phyloP scores from a whole-genome alignment of 2,888 invertebrate species.

The Conomelus anceps region DNA sequence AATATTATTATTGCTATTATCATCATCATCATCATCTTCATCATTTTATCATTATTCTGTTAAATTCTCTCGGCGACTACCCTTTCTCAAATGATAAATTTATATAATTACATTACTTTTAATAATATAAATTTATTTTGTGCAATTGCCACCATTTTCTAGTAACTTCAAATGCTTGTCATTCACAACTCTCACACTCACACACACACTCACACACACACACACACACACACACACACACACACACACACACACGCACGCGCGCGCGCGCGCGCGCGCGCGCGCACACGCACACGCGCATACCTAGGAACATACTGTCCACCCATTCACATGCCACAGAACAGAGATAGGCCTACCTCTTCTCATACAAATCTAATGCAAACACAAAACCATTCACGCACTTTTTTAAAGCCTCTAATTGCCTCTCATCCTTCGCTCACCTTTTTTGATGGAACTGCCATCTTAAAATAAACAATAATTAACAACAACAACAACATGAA shows the following conservation, averaged over 20 bases:
- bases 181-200: no score
- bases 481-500: not conserved
- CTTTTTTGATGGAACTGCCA: not conserved
- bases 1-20: constrained; percentile 30
- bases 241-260: no score
- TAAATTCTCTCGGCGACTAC: not conserved
- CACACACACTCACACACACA: not conserved
- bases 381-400: not conserved
- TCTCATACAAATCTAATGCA: not conserved
- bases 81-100: not conserved
- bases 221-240: not conserved
- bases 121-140: not conserved
- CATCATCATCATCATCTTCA: not conserved
- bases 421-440: not conserved
- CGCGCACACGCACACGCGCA: not conserved
- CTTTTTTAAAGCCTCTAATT: not conserved
- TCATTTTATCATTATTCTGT: not conserved
- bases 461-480: not conserved
- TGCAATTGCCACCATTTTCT: not conserved
- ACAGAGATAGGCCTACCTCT: not conserved
- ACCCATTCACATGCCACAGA: not conserved
- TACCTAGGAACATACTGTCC: not conserved
- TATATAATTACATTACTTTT: not conserved
- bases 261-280: no score
- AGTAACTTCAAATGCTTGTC: not conserved